Conservation (phyloP, 2,888 invertebrate genomes). For the Nomada fabriciana region DNA sequence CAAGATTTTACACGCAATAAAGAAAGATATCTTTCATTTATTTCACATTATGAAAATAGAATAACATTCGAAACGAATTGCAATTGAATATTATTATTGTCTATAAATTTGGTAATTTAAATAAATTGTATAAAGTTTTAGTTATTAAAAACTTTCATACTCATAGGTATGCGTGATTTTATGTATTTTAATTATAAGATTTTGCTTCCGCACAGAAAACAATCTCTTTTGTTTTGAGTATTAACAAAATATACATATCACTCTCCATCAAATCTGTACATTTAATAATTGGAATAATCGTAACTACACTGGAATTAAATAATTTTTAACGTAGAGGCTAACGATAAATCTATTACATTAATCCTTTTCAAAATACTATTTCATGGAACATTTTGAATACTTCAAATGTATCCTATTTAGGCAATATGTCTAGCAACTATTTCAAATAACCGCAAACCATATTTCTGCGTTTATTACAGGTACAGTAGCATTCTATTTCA, state of each 20-base stretch:
- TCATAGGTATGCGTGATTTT: neutral
- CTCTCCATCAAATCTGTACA: neutral
- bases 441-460: neutral
- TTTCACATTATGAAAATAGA: neutral
- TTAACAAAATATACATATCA: neutral
- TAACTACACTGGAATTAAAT: neutral
- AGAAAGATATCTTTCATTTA: neutral
- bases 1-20: neutral
- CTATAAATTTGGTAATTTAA: no score
- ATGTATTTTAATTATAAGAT: neutral
- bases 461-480: neutral
- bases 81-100: no score
- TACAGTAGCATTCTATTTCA: slow-evolving; percentile 4
- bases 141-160: neutral
- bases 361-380: neutral
- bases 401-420: neutral
- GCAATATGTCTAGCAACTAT: neutral
- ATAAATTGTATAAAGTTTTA: neutral
- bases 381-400: neutral
- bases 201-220: neutral
- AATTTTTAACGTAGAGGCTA: no score
- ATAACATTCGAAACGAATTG: neutral
- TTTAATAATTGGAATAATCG: no score
- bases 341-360: neutral
- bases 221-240: neutral